These are phyloP conservation scores for Aromia moschata DNA, from an alignment of 2,888 invertebrate species.

Conservation along the genomic window DNA sequence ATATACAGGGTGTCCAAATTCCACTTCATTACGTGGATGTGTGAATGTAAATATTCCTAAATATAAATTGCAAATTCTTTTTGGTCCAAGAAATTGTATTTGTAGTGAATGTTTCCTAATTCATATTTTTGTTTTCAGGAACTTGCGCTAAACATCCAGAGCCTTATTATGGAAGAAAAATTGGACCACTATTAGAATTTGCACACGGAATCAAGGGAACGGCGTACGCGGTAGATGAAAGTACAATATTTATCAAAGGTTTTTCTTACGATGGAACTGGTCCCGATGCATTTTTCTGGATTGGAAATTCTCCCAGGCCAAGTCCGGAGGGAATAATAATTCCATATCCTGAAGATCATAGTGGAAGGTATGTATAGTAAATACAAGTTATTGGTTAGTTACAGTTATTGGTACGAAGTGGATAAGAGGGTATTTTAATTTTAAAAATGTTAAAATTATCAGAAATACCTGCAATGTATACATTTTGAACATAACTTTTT, in stretches of 20 bases:
- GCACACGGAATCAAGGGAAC: conserved; percentile 84
- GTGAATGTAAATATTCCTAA: too few relatives aligned
- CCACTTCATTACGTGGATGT: too few relatives aligned
- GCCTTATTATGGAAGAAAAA: conserved; percentile 80
- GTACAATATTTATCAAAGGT: conserved; percentile 85
- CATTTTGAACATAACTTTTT: too few relatives aligned
- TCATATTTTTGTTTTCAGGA: conserved; percentile 47
- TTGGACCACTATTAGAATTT: conserved; percentile 78
- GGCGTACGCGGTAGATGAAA: conserved; percentile 89
- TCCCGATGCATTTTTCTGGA: conserved; percentile 92
- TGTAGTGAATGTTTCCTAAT: too few relatives aligned
- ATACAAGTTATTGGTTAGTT: too few relatives aligned
- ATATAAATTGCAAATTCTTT: too few relatives aligned
- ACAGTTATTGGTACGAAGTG: too few relatives aligned
- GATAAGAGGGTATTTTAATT: too few relatives aligned
- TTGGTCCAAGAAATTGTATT: too few relatives aligned
- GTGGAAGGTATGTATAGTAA: conserved; percentile 73
- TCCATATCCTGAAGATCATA: conserved; percentile 86
- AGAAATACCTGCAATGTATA: too few relatives aligned
- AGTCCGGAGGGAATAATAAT: conserved; percentile 85
- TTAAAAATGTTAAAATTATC: too few relatives aligned
- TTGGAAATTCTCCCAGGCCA: conserved; percentile 82
- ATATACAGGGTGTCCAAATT: too few relatives aligned
- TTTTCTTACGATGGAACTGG: conserved; percentile 90
- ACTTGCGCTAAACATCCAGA: conserved; percentile 61